A percentile compares a stretch with the other conserved stretches of the same genome.
phyloP scores from a whole-genome alignment of 2,113 vertebrate genomes.

The Ammodytes marinus region DNA sequence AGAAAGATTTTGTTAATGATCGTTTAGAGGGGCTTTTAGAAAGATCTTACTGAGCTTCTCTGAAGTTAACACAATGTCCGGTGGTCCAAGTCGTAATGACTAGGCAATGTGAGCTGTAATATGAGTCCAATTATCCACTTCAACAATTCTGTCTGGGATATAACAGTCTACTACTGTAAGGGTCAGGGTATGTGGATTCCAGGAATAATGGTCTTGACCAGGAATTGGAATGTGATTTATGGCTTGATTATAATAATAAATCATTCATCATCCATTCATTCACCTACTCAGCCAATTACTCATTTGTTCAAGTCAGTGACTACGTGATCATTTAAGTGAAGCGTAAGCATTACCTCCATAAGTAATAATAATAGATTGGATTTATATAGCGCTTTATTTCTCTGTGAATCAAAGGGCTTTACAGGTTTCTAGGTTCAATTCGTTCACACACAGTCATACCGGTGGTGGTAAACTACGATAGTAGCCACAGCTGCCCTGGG shows the following conservation, averaged over 20 bases:
- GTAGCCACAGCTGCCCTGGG: no score
- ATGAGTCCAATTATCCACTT: neutral
- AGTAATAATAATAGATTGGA: no score
- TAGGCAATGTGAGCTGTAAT: constrained; percentile 31
- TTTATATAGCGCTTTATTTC: no score
- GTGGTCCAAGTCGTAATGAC: constrained; percentile 27
- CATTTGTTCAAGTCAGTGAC: neutral
- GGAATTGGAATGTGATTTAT: neutral
- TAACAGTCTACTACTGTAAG: neutral
- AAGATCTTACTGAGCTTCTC: constrained; percentile 1
- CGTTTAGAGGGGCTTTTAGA: neutral
- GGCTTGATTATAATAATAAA: neutral
- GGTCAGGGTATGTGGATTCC: neutral
- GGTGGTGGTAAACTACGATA: no score
- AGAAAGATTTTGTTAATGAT: no score
- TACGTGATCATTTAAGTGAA: constrained; percentile 11
- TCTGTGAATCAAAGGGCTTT: no score
- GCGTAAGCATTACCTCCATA: neutral
- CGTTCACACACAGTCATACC: no score
- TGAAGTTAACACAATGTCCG: constrained; percentile 9
- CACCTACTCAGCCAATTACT: no score
- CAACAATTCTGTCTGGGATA: neutral
- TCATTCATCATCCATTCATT: neutral
- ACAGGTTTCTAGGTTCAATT: no score
- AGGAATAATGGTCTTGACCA: neutral